These are phyloP conservation scores for Cantharis nigra DNA, from an alignment of 2,888 invertebrate species.

Conservation along the genomic window DNA sequence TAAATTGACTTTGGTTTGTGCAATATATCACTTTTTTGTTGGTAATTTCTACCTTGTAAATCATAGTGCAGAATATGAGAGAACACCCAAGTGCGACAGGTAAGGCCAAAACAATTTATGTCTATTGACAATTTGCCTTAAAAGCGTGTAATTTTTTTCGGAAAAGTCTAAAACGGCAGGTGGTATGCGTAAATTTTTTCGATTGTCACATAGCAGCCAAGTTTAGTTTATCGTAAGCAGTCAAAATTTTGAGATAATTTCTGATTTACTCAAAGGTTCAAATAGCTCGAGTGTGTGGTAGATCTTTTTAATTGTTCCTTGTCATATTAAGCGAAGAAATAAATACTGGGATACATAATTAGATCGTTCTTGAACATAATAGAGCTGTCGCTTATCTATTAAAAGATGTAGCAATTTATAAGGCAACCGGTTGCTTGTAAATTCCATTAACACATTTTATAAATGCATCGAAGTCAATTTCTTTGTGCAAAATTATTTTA, in stretches of 20 bases:
- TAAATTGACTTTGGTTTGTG: background rate
- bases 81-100: constrained; percentile 13
- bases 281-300: background rate
- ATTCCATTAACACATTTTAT: background rate
- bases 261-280: background rate
- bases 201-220: background rate
- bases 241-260: background rate
- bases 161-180: constrained; percentile 23
- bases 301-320: background rate
- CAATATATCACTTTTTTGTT: background rate
- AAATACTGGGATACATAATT: background rate
- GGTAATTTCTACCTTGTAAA: constrained; percentile 7
- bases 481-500: background rate
- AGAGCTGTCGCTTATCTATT: background rate
- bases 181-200: constrained; percentile 14
- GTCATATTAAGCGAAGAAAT: background rate
- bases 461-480: background rate
- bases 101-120: constrained; percentile 25
- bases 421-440: background rate
- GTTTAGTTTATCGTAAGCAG: background rate
- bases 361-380: background rate
- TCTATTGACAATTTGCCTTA: constrained; percentile 23
- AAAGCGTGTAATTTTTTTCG: constrained; percentile 25
- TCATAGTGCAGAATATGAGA: constrained; percentile 15
- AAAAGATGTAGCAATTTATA: background rate